Base-by-base conservation (phyloP, 2,797 vertebrate species). In the Halcyon leucocephala region DNA sequence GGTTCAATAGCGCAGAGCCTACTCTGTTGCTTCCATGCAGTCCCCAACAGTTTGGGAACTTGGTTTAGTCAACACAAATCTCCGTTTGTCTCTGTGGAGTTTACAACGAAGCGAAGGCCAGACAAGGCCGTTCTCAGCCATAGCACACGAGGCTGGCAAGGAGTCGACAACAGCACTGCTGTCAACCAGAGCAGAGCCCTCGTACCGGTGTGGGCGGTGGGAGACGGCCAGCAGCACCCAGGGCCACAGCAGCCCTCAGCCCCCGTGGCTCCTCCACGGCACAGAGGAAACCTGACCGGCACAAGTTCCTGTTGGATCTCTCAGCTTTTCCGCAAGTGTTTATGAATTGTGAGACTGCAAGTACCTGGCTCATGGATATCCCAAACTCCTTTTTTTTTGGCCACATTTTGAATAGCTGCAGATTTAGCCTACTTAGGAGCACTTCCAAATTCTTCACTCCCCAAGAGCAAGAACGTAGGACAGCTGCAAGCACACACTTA, bases 191-290 rank as follows among this genome's bases (percentile, higher is more conserved):
- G 54, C 22, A 76, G 62, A 81, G 73, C 55, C 58, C 7, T 5
- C 0, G 5, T 4, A 4, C 29, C 2, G 14, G 41, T 14, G 13
- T 14, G 17, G 57, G 54, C 39, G 21, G 18, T 0, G 0, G 54
- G 82, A 49, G 46, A 49, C 31, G 55, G 25, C 5, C 51, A 26
- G 76, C 52, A 35, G 80, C 48, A n/a, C 29, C 5, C n/a, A 3
- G 60, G 10, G 61, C 64, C 33, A 13, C 49, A 20, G 7, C 61
- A 37, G 52, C 39, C 49, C 87, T 0, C 15, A 6, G 60, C 19
- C 41, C 28, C 39, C 39, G 28, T 8, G 31, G 64, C 21, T 25
- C 8, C 73, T 15, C 10, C 4, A 5, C 2, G 2, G 65, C 52
- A 33, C 8, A 2, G 1, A 39, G 24, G 18, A 29, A 37, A 69